Evolutionary conservation across 92 coral and sea anemone genomes (phyloP).

Genomic region (Paramuricea clavata): DNA sequence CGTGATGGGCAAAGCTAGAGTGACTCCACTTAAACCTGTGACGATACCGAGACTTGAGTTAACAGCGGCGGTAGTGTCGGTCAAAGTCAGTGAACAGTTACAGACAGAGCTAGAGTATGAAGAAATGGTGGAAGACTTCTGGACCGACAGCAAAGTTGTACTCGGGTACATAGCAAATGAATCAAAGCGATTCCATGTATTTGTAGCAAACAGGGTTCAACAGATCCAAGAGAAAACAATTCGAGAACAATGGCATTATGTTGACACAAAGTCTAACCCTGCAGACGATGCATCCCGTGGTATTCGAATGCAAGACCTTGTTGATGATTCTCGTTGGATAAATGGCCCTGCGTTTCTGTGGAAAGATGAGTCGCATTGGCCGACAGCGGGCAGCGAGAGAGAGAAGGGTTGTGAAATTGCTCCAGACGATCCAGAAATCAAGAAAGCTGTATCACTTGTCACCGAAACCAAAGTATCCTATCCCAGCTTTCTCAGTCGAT

Average conservation of each 20-base stretch:
- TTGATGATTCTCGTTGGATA: not conserved
- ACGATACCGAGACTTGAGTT: slow-evolving; percentile 4
- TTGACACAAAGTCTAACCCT: not conserved
- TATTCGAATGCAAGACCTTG: not conserved
- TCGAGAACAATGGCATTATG: not conserved
- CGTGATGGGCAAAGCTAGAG: not conserved
- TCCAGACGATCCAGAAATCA: not conserved
- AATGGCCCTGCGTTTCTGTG: not conserved
- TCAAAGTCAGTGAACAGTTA: not conserved
- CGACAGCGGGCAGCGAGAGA: not conserved
- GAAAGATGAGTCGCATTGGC: not conserved
- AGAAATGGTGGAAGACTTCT: not conserved
- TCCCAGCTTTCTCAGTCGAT: not conserved
- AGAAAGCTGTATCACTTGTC: not conserved
- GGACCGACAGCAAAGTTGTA: slow-evolving; percentile 28
- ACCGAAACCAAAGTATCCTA: not conserved
- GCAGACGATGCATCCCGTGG: slow-evolving; percentile 28
- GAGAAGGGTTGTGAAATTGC: not conserved
- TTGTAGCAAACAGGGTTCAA: too few relatives aligned
- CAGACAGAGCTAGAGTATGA: not conserved
- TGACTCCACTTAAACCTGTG: not conserved
- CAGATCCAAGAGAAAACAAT: slow-evolving; percentile 1
- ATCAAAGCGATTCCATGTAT: not conserved
- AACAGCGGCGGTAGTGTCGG: slow-evolving; percentile 1
- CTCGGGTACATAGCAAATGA: slow-evolving; percentile 2